Evolutionary conservation across 2,113 vertebrate species (phyloP).

Genomic region (Gorsachius goisagi): DNA sequence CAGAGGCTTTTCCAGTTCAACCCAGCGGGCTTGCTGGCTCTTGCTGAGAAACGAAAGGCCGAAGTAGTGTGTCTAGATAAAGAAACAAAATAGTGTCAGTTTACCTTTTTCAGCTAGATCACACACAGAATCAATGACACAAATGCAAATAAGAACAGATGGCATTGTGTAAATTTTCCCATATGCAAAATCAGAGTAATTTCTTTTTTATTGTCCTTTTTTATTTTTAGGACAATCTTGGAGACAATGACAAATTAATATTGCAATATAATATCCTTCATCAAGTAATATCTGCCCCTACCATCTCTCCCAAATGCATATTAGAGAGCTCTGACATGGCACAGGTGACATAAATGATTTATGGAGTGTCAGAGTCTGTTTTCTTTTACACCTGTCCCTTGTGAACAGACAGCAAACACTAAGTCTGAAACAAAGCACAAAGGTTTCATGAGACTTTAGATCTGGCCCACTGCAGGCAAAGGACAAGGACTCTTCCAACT

Average conservation of each 20-base stretch:
- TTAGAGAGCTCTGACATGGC: not conserved
- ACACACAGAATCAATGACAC: not conserved
- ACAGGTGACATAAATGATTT: not conserved
- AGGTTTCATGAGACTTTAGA: not conserved
- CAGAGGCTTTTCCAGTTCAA: conserved; percentile 96
- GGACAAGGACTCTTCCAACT: not conserved
- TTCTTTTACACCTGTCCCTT: not conserved
- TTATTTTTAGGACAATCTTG: not conserved
- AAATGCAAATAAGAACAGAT: not conserved
- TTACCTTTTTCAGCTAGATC: not conserved
- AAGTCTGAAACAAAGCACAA: not conserved
- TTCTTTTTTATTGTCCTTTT: not conserved
- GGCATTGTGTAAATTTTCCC: not conserved
- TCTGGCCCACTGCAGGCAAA: not conserved
- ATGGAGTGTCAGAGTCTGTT: not conserved
- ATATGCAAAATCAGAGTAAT: not conserved
- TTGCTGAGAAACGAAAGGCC: conserved; percentile 96
- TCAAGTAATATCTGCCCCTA: not conserved
- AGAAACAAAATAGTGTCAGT: conserved; percentile 23
- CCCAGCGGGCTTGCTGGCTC: conserved; percentile 91
- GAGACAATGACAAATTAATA: not conserved
- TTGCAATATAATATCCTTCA: not conserved
- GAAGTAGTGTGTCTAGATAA: conserved; percentile 89
- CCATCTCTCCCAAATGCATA: not conserved
- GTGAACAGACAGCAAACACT: not conserved